Evolutionary conservation across 2,888 invertebrate genomes (phyloP), one percentile per base, ranked within the genome.

Genomic region (Yponomeuta plumbellus): DNA sequence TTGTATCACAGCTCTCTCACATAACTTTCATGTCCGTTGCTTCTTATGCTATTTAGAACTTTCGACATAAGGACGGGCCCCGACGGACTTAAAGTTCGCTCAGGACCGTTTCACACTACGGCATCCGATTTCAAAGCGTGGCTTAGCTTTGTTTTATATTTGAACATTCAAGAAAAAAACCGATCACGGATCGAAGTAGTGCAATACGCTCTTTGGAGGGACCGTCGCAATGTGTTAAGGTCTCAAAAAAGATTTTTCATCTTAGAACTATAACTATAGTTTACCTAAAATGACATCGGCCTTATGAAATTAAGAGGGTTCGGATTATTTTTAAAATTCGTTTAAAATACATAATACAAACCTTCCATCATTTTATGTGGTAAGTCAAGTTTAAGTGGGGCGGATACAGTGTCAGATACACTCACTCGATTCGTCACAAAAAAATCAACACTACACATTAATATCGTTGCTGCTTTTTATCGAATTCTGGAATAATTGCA

Each of bases 1-100:
- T 82, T 75, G 75, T 88, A 89, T 89, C 88, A 89, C 88, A 88
- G 88, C 87, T 85, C 79, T 83, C 85, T 76, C 79, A 79, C 76
- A 77, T 77, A 74, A 76, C 74, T 73, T 34, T 34, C 44, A 6
- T 52, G 44, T 17, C 44, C 44, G 13, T 52, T 52, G 17, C 17
- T 52, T 52, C 17, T 6, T 52, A 52, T 17, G 44, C 44, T 52
- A 52, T 52, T 17, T 52, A 52, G 44, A 52, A 52, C 44, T 17
- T 52, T 17, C 34, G 8, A 73, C 76, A 74, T 76, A 17, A 52
- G 44, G 44, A 52, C 44, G 44, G 44, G 17, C 44, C 44, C 44
- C 8, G 44, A 3, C 8, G 17, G 44, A 52, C 5, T 52, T 17
- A 52, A 13, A 52, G 4, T 52, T 1, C 44, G 44, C 44, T 52